Percentiles rank a stretch among this genome's conserved stretches.
Conservation (phyloP, 2,797 vertebrate species). For the Parauchenoglanis ngamensis region DNA sequence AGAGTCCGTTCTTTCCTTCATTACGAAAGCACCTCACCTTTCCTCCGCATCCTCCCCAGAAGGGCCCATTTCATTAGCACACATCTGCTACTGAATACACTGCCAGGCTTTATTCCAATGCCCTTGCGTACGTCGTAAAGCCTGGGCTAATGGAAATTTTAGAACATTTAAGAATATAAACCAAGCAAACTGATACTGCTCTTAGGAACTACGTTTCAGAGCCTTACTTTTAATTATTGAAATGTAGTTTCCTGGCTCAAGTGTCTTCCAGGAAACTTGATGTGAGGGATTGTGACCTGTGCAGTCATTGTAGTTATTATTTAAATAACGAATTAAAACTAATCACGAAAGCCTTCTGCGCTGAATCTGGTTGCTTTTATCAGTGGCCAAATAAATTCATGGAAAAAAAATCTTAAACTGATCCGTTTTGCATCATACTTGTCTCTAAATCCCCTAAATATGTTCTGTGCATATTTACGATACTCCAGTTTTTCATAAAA, state of each 20-base stretch:
- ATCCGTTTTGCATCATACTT: neutral
- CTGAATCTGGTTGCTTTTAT: neutral
- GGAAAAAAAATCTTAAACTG: neutral
- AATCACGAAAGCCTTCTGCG: neutral
- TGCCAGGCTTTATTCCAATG: constrained; percentile 37
- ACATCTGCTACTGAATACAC: constrained; percentile 53
- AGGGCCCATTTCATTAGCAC: constrained; percentile 53
- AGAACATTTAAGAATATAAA: constrained; percentile 52
- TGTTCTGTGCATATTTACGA: constrained; percentile 4
- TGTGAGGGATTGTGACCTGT: constrained; percentile 32
- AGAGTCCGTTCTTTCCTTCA: constrained; percentile 41
- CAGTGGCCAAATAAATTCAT: neutral
- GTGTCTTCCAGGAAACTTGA: constrained; percentile 32
- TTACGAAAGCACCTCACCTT: constrained; percentile 50
- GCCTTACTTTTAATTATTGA: constrained; percentile 60
- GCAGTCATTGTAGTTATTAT: constrained; percentile 49
- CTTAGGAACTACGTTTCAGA: constrained; percentile 42
- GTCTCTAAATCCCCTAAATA: neutral
- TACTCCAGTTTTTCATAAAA: constrained; percentile 15
- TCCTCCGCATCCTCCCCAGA: constrained; percentile 42
- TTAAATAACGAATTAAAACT: constrained; percentile 39
- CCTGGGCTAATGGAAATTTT: constrained; percentile 45
- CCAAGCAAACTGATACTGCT: constrained; percentile 47
- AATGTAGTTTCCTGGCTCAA: constrained; percentile 30
- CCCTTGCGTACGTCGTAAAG: constrained; percentile 31